These are phyloP conservation scores for Sepioteuthis lessoniana DNA, from an alignment of 2,888 invertebrate genomes.

Conservation along the genomic window DNA sequence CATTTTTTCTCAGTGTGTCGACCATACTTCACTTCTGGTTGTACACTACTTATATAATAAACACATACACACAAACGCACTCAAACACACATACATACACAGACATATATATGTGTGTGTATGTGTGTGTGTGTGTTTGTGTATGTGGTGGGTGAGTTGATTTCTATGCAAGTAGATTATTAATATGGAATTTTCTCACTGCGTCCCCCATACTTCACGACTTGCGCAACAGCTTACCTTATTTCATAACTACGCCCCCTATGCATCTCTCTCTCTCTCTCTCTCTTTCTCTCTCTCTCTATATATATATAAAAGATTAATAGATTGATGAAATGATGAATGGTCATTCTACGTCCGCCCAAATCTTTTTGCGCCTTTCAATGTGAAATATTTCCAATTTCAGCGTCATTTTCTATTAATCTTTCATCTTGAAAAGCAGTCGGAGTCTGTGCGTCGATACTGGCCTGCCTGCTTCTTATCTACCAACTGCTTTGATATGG, in stretches of 20 bases:
- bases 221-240: too few relatives aligned
- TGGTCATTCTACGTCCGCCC: neutral
- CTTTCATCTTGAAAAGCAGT: neutral
- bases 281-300: neutral
- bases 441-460: neutral
- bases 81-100: neutral
- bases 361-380: neutral
- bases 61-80: neutral
- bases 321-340: neutral
- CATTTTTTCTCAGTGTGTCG: too few relatives aligned
- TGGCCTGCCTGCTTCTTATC: too few relatives aligned
- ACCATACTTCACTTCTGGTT: too few relatives aligned
- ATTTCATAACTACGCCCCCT: too few relatives aligned
- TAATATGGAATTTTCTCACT: too few relatives aligned
- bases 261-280: too few relatives aligned
- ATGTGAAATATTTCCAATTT: neutral
- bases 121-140: too few relatives aligned
- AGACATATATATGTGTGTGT: neutral
- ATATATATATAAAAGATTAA: neutral
- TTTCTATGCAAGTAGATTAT: too few relatives aligned
- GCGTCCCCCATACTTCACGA: too few relatives aligned
- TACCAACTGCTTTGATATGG: neutral
- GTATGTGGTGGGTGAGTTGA: too few relatives aligned
- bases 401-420: neutral
- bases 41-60: too few relatives aligned